Conservation (phyloP, 2,797 vertebrate species). For the Xyrichtys novacula region DNA sequence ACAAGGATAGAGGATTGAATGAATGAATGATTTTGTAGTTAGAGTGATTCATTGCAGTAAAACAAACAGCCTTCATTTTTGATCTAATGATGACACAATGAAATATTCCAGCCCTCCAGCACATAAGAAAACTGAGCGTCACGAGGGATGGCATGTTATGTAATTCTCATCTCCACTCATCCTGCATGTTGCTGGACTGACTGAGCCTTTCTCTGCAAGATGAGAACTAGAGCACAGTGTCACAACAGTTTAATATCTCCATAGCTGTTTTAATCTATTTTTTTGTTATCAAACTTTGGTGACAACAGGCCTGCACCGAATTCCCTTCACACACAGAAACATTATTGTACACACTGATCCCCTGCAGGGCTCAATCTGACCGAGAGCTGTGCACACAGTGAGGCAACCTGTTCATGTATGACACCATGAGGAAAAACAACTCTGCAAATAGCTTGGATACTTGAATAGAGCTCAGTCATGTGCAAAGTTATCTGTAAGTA, state of each 20-base stretch:
- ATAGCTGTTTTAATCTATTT: slow-evolving; percentile 64
- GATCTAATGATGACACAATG: slow-evolving; percentile 27
- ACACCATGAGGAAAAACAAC: too few species aligned
- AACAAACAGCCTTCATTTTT: slow-evolving; percentile 14
- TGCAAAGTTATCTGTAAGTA: too few species aligned
- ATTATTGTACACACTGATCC: slow-evolving; percentile 12
- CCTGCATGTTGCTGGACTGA: slow-evolving; percentile 41
- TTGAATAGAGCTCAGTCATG: too few species aligned
- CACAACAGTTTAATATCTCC: slow-evolving; percentile 61
- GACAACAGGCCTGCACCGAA: slow-evolving; percentile 18
- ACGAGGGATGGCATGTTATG: slow-evolving; percentile 46
- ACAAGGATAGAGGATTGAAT: not conserved
- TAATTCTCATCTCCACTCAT: slow-evolving; percentile 48
- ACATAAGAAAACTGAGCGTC: slow-evolving; percentile 32
- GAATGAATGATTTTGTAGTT: not conserved
- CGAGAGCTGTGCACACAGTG: too few species aligned
- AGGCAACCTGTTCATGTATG: too few species aligned
- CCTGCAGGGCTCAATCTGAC: not conserved
- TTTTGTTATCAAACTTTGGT: slow-evolving; percentile 19
- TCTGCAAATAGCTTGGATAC: too few species aligned
- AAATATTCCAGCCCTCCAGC: slow-evolving; percentile 32
- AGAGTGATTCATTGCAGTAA: not conserved
- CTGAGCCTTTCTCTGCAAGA: slow-evolving; percentile 23
- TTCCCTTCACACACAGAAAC: slow-evolving; percentile 7
- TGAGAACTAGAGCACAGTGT: slow-evolving; percentile 51